A percentile compares a stretch with the other conserved stretches of the same genome.
phyloP scores from a whole-genome alignment of 30 jellyfish, hydroid and myxozoan species.

The Rhopilema esculentum region DNA sequence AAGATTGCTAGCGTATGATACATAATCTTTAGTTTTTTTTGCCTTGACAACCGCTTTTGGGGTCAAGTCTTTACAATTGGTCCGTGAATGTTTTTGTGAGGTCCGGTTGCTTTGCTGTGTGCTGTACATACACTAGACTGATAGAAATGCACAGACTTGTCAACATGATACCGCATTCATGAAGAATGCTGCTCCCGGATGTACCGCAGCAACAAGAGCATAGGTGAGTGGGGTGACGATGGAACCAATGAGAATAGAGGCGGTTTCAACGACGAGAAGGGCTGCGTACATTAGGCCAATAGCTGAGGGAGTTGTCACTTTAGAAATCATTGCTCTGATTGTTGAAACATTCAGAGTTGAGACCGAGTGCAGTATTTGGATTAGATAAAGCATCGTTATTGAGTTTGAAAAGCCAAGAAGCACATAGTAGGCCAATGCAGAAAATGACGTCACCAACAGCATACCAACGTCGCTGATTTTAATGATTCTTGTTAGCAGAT shows the following conservation, averaged over 20 bases:
- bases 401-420: constrained; percentile 4
- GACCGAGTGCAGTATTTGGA: constrained; percentile 3
- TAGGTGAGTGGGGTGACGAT: not conserved
- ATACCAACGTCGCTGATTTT: not conserved
- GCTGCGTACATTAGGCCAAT: constrained; percentile 20
- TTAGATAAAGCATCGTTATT: not conserved
- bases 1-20: no score
- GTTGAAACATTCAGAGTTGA: not conserved
- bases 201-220: not conserved
- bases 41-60: no score
- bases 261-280: constrained; percentile 5
- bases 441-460: not conserved
- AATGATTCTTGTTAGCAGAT: constrained; percentile 1
- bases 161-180: not conserved
- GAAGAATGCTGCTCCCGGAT: constrained; percentile 22
- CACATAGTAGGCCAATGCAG: not conserved
- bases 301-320: not conserved
- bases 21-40: no score
- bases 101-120: not conserved
- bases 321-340: constrained; percentile 1
- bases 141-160: not conserved
- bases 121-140: not conserved
- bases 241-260: constrained; percentile 8
- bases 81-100: not conserved
- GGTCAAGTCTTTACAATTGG: no score